phyloP scores from a whole-genome alignment of 2,888 invertebrate species.

The Lysandra coridon region DNA sequence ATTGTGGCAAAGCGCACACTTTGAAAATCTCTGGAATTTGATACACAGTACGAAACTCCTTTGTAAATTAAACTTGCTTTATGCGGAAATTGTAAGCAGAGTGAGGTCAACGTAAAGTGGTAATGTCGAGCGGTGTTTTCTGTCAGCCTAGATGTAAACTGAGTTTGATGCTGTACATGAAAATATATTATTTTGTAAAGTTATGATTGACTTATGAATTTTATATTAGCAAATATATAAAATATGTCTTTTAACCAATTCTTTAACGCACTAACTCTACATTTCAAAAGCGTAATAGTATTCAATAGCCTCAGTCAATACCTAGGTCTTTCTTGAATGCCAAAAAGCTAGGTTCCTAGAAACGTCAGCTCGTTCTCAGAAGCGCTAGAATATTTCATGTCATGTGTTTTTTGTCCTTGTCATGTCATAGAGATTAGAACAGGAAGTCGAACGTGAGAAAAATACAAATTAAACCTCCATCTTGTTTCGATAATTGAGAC shows the following conservation, averaged over 20 bases:
- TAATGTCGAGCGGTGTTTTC: neutral
- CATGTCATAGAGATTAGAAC: conserved; percentile 51
- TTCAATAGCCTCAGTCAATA: neutral
- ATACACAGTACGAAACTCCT: neutral
- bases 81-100: neutral
- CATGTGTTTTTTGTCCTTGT: conserved; percentile 24
- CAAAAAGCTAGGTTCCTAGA: neutral
- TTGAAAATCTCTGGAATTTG: too few species aligned
- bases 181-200: neutral
- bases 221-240: too few species aligned
- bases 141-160: neutral
- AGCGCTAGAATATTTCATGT: neutral
- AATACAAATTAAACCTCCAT: conserved; percentile 67
- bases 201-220: too few species aligned
- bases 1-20: too few species aligned
- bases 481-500: conserved; percentile 73
- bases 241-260: too few species aligned
- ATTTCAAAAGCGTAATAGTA: neutral
- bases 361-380: neutral
- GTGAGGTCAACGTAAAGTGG: neutral
- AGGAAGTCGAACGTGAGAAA: conserved; percentile 78
- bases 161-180: neutral
- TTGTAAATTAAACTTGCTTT: neutral
- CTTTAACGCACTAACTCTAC: too few species aligned
- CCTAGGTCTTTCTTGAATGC: neutral